These are phyloP conservation scores for Aethes cnicana DNA, from an alignment of 2,888 invertebrate species.

Conservation along the genomic window DNA sequence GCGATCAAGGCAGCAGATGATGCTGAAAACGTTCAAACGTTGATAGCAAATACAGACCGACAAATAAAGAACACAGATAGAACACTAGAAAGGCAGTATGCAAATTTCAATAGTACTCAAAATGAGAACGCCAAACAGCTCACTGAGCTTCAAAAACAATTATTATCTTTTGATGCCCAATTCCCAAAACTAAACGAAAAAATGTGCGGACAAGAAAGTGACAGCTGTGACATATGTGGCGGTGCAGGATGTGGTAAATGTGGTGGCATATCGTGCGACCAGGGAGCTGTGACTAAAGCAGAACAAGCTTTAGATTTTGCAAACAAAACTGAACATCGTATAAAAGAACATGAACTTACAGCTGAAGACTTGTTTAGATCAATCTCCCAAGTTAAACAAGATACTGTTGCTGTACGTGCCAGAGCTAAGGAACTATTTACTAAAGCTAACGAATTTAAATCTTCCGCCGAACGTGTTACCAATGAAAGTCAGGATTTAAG, in stretches of 20 bases:
- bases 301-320: slow-evolving; percentile 94
- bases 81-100: slow-evolving; percentile 71
- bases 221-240: slow-evolving; percentile 96
- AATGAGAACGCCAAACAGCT: slow-evolving; percentile 88
- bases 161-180: slow-evolving; percentile 85
- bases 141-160: slow-evolving; percentile 84
- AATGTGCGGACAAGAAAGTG: slow-evolving; percentile 90
- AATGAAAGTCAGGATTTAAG: slow-evolving; percentile 85
- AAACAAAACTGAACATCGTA: slow-evolving; percentile 89
- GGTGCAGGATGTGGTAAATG: slow-evolving; percentile 97
- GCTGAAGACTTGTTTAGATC: slow-evolving; percentile 91
- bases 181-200: slow-evolving; percentile 94
- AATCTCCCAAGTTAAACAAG: slow-evolving; percentile 89
- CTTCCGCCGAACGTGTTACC: slow-evolving; percentile 85
- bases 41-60: slow-evolving; percentile 72
- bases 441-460: slow-evolving; percentile 85
- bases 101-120: slow-evolving; percentile 82
- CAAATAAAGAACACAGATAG: slow-evolving; percentile 78
- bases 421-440: slow-evolving; percentile 88
- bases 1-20: slow-evolving; percentile 80
- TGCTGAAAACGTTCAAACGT: slow-evolving; percentile 81
- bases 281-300: slow-evolving; percentile 94
- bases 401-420: slow-evolving; percentile 87
- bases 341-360: slow-evolving; percentile 90
- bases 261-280: slow-evolving; percentile 94